Conservation (phyloP, 2,113 vertebrate species). For the Anas platyrhynchos region DNA sequence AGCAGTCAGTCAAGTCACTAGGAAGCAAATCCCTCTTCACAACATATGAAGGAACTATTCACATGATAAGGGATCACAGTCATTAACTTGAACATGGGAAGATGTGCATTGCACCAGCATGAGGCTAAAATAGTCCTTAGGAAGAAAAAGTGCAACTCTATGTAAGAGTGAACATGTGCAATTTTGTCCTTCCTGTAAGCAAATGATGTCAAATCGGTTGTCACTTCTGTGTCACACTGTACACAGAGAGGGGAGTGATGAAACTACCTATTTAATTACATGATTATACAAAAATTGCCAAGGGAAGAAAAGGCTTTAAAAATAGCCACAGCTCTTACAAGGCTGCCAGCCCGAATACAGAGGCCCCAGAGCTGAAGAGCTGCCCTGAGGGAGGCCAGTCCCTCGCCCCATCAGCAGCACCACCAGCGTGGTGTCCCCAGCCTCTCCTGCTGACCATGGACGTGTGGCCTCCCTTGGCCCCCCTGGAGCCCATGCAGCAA, state of each 20-base stretch:
- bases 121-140: neutral
- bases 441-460: neutral
- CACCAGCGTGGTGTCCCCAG: neutral
- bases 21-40: conserved; percentile 18
- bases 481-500: neutral
- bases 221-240: neutral
- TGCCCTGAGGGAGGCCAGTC: neutral
- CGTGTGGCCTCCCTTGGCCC: neutral
- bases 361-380: neutral
- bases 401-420: neutral
- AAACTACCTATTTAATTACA: conserved; percentile 16
- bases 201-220: neutral
- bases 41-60: neutral
- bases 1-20: neutral
- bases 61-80: neutral
- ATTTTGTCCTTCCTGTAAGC: conserved; percentile 20
- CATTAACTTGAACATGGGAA: neutral
- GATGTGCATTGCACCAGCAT: neutral
- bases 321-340: neutral
- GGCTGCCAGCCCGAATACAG: neutral
- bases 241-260: neutral
- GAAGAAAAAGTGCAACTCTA: neutral
- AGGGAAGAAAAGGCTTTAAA: neutral
- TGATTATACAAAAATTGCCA: neutral
- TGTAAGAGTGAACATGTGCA: neutral